Evolutionary conservation across 2,888 invertebrate genomes (phyloP), one percentile per base, ranked within the genome.

Genomic region (Trachelus iudaicus): DNA sequence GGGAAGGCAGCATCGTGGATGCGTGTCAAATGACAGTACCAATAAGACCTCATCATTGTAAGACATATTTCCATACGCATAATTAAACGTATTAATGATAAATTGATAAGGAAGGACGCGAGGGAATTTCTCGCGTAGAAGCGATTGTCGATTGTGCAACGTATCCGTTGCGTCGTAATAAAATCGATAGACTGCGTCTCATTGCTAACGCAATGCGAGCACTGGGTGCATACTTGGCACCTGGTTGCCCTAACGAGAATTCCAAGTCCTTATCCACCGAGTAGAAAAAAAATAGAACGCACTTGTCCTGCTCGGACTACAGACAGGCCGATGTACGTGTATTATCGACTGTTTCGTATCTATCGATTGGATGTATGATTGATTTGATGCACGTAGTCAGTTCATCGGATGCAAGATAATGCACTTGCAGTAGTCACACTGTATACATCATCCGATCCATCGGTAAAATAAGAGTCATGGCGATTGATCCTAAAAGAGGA

Each of bases 201-300:
- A 79, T 85, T 84, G 80, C 80, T 78, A 81, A 86, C 85, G 83
- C 85, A 82, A 77, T 75, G 35, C 82, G 75, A 80, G 78, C 82
- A 80, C 9, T 9, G 56, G 23, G 56, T 23, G 76, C 75, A 69
- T 77, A 75, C 78, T 79, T 56, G 23, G 82, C 86, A 86, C 85
- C 85, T 85, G 80, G 79, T 77, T 78, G 78, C 73, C 75, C 34
- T 40, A 69, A 69, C 77, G 78, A 83, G 80, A 83, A 23, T 56
- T 56, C 56, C 23, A 56, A 56, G 56, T 56, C 56, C 56, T 56
- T 56, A 56, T 56, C 23, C 56, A 23, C 6, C 23, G 56, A 23
- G 56, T 23, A 56, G 6, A 40, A 56, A 56, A 56, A 56, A 56
- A 56, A 23, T 9, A 56, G 56, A 56, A 56, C 23, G 56, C 56